Conservation (phyloP, 2,888 invertebrate genomes). For the Leptarthrus brevirostris region DNA sequence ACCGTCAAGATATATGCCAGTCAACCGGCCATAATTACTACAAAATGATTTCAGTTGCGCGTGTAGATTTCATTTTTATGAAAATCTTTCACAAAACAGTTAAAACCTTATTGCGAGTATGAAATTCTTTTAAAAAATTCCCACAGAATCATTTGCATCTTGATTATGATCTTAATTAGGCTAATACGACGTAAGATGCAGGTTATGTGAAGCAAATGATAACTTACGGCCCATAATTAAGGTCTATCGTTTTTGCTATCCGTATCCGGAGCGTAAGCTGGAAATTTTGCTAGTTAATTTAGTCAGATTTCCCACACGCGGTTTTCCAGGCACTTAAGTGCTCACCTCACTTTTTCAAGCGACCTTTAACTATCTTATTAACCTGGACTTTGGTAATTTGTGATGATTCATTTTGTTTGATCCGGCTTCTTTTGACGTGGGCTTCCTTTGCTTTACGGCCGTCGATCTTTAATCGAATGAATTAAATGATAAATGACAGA, state of each 20-base stretch:
- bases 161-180: slow-evolving; percentile 22
- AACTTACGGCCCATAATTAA: background rate
- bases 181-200: background rate
- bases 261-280: background rate
- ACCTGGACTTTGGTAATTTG: slow-evolving; percentile 4
- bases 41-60: background rate
- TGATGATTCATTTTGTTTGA: slow-evolving; percentile 28
- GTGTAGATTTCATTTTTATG: slow-evolving; percentile 17
- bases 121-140: background rate
- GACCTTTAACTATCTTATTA: background rate
- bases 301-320: background rate
- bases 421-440: slow-evolving; percentile 15
- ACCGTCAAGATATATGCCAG: background rate
- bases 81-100: background rate
- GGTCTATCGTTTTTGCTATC: background rate
- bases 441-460: background rate
- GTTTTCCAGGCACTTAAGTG: background rate
- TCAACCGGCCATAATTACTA: background rate
- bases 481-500: background rate
- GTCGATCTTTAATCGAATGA: background rate
- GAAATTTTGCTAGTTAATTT: background rate
- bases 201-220: slow-evolving; percentile 1
- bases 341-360: background rate
- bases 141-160: slow-evolving; percentile 11
- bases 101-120: no score